Base-by-base conservation (phyloP, 2,797 vertebrate genomes). In the Premnoplex brunnescens region DNA sequence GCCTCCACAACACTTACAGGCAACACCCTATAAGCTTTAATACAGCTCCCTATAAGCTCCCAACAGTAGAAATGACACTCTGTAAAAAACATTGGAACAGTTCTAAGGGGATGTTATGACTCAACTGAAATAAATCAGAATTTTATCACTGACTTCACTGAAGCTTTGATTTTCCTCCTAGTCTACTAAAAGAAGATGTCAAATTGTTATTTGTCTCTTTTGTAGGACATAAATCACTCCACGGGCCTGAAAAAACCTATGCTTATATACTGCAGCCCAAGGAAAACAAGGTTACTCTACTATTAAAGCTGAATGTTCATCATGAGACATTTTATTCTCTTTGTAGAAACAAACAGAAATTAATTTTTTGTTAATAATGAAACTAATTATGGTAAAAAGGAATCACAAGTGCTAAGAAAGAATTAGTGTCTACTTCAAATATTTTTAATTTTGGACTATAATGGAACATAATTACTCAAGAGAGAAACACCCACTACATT, bases 81-180 rank as follows among this genome's bases (percentile, higher is more conserved):
- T 63, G 44, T 36, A 58, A 92, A 76, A 81, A 93, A 56, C 32
- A 52, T 13, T 0, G 2, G 14, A 69, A 62, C 44, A 67, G 52
- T 93, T 91, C 44, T 77, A 77, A 48, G 14, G 21, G 11, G 54
- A 77, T 1, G 9, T 44, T 88, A 68, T n/a, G 74, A 89, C 36
- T 85, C 58, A 71, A 51, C 22, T 56, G 49, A 93, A 92, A 89
- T 75, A 89, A 88, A 94, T 62, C 72, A 88, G 37, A 88, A 84
- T 84, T 95, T 95, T 94, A 83, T 89, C 83, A 90, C 48, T 37
- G 46, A 64, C 83, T 86, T 88, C 69, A 91, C 39, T 36, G 36
- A 85, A 78, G 73, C 69, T 81, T 90, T 19, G 21, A 75, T 88
- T 78, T 85, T 92, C 71, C 34, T 92, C 30, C 51, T 43, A 21